Conservation (phyloP, 2,888 invertebrate species). For the Mesochorus sp. region DNA sequence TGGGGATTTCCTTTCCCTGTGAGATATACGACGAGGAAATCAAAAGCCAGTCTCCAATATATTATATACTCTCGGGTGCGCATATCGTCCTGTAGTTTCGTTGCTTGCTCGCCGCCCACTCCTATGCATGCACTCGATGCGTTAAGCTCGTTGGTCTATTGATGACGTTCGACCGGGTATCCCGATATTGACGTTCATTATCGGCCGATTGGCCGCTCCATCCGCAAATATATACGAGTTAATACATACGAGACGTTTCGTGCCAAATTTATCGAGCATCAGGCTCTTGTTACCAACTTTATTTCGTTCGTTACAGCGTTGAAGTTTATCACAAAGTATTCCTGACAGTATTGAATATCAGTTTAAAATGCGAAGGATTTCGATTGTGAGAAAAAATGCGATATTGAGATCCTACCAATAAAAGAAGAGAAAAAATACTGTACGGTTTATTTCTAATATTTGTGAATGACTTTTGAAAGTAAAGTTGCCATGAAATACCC, state of each 20-base stretch:
- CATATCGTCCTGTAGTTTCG: conserved; percentile 32
- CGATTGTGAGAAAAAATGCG: no score
- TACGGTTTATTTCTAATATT: no score
- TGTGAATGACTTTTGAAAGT: no score
- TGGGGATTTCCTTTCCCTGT: conserved; percentile 51
- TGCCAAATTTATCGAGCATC: background rate
- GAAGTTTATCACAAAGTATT: no score
- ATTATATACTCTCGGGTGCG: conserved; percentile 24
- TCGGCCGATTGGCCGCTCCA: conserved; percentile 48
- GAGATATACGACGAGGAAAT: conserved; percentile 31
- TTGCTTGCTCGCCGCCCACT: conserved; percentile 30
- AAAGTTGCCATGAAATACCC: background rate
- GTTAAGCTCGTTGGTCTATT: conserved; percentile 46
- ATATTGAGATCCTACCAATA: no score
- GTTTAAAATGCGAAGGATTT: no score
- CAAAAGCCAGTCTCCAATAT: conserved; percentile 24
- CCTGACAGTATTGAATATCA: no score
- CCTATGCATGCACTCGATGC: conserved; percentile 24
- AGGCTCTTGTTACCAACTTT: background rate
- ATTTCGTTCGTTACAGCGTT: no score
- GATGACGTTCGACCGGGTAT: conserved; percentile 40
- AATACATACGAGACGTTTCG: background rate
- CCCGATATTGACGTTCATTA: conserved; percentile 56
- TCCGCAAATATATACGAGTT: conserved; percentile 26
- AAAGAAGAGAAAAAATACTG: no score